Percentiles rank a stretch among this genome's conserved stretches.
Evolutionary conservation across 2,113 vertebrate species (phyloP).

Genomic region (Sebastes fasciatus): DNA sequence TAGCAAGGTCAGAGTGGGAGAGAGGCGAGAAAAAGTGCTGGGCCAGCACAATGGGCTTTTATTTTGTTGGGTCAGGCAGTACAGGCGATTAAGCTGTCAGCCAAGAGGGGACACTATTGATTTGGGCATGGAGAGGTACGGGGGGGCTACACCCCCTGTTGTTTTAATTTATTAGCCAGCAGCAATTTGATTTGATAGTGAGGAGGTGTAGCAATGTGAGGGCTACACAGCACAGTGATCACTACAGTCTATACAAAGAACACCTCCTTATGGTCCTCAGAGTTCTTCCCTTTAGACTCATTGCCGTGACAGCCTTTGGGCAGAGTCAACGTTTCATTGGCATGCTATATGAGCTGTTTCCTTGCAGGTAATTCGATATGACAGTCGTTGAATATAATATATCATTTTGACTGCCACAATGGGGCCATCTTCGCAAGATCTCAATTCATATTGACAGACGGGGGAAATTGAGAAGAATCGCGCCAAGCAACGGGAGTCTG

Average conservation of each 20-base stretch:
- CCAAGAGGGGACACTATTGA: constrained; percentile 74
- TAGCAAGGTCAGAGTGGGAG: constrained; percentile 75
- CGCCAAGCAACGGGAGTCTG: constrained; percentile 54
- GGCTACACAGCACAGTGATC: constrained; percentile 31
- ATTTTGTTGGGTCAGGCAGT: constrained; percentile 80
- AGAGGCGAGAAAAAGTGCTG: constrained; percentile 66
- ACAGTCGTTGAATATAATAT: constrained; percentile 66
- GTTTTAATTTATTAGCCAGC: constrained; percentile 76
- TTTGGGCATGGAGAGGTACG: constrained; percentile 49
- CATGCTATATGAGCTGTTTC: constrained; percentile 52
- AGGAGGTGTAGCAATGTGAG: constrained; percentile 47
- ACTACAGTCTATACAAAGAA: constrained; percentile 32
- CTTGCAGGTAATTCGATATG: constrained; percentile 71
- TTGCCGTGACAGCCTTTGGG: constrained; percentile 50
- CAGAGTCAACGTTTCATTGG: constrained; percentile 55
- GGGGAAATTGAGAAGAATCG: constrained; percentile 61
- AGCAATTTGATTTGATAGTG: constrained; percentile 64
- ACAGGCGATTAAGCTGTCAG: constrained; percentile 78
- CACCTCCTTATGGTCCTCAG: constrained; percentile 43
- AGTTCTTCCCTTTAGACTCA: constrained; percentile 46
- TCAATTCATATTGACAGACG: constrained; percentile 71
- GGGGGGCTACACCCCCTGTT: constrained; percentile 44
- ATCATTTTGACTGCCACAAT: constrained; percentile 70
- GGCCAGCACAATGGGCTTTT: constrained; percentile 71
- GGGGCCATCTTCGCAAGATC: constrained; percentile 57